Percentiles rank a stretch among this genome's conserved stretches.
Conservation (phyloP, 2,113 vertebrate species). For the Sebastes schlegelii region DNA sequence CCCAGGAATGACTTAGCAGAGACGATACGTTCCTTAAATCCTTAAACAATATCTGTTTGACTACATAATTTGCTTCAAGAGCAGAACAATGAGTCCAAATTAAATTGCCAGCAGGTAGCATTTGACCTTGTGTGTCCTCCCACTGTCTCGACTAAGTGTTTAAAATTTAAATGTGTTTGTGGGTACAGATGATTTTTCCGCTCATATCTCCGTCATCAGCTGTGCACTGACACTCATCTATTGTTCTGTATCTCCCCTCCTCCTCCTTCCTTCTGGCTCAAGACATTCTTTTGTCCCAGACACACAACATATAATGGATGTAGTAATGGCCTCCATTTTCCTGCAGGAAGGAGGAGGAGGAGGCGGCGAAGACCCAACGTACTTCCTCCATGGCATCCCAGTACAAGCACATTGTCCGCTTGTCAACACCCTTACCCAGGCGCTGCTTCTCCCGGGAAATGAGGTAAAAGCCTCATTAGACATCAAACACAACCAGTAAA, state of each 20-base stretch:
- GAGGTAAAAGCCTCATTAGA: slow-evolving; percentile 58
- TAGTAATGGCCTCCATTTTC: slow-evolving; percentile 57
- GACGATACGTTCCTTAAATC: neutral
- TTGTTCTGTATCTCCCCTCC: slow-evolving; percentile 38
- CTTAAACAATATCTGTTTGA: neutral
- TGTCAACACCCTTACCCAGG: slow-evolving; percentile 70
- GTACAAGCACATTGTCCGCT: slow-evolving; percentile 58
- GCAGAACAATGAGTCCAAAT: slow-evolving; percentile 14
- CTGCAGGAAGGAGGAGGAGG: slow-evolving; percentile 60
- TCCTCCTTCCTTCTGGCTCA: slow-evolving; percentile 7
- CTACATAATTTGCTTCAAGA: neutral
- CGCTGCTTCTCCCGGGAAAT: slow-evolving; percentile 46
- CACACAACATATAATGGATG: slow-evolving; percentile 38
- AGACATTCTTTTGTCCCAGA: slow-evolving; percentile 53
- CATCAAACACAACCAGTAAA: neutral
- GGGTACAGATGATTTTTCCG: slow-evolving; percentile 38
- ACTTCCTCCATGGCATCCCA: slow-evolving; percentile 57
- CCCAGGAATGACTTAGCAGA: neutral
- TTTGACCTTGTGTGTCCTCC: neutral
- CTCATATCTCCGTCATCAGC: slow-evolving; percentile 31
- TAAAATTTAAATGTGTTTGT: slow-evolving; percentile 30
- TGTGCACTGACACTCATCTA: slow-evolving; percentile 28
- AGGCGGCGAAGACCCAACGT: slow-evolving; percentile 51
- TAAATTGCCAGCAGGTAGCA: neutral
- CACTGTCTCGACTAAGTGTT: neutral